These are phyloP conservation scores for Didymodactylos carnosus DNA, from an alignment of 2,888 invertebrate genomes.

Conservation along the genomic window DNA sequence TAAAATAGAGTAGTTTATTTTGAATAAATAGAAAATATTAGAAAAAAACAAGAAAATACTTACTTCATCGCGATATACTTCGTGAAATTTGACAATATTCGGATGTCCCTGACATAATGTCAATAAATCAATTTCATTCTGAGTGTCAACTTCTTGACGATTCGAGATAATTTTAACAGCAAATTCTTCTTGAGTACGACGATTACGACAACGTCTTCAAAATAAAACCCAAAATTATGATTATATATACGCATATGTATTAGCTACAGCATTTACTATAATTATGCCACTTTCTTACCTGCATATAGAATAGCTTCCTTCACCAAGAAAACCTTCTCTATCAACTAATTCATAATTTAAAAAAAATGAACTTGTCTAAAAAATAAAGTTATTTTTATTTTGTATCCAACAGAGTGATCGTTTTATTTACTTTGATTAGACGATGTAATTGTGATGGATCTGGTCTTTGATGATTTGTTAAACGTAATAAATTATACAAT, in stretches of 20 bases:
- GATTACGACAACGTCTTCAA: conserved; percentile 50
- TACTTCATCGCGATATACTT: conserved; percentile 62
- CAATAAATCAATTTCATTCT: conserved; percentile 55
- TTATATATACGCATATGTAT: background rate
- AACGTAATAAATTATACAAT: conserved; percentile 22
- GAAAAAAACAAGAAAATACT: conserved; percentile 16
- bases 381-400: background rate
- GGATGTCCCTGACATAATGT: conserved; percentile 66
- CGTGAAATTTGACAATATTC: conserved; percentile 61
- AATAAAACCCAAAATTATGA: background rate
- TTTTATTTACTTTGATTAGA: background rate
- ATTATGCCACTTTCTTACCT: conserved; percentile 24
- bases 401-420: background rate
- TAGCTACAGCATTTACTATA: background rate
- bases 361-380: background rate
- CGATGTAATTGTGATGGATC: background rate
- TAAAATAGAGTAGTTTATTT: conserved; percentile 24
- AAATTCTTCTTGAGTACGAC: conserved; percentile 51
- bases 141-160: conserved; percentile 43
- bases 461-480: background rate
- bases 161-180: conserved; percentile 65
- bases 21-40: background rate
- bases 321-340: conserved; percentile 50
- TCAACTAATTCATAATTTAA: conserved; percentile 30
- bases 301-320: conserved; percentile 72